Percentiles rank a stretch among this genome's conserved stretches.
phyloP scores from a whole-genome alignment of 2,797 vertebrate genomes.

The Sciurus carolinensis region DNA sequence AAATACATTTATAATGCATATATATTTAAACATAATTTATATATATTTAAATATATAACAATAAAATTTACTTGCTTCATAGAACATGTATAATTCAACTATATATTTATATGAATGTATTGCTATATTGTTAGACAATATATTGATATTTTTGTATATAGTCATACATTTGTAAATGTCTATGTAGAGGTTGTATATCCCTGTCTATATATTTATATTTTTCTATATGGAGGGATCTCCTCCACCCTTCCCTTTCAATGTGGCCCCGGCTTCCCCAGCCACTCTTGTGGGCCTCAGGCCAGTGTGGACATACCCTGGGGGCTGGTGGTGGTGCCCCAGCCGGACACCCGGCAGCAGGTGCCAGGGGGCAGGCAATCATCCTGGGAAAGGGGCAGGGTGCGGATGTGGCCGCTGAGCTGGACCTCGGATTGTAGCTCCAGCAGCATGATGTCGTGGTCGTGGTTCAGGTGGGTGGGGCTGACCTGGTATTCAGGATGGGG shows the following conservation, averaged over 20 bases:
- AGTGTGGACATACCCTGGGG: constrained; percentile 78
- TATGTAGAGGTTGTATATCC: neutral
- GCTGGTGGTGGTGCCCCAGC: constrained; percentile 90
- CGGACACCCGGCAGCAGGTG: constrained; percentile 89
- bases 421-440: constrained; percentile 84
- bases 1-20: neutral
- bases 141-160: neutral
- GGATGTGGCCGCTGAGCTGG: constrained; percentile 78
- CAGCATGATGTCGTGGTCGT: constrained; percentile 88
- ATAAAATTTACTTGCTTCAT: neutral
- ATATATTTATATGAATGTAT: neutral
- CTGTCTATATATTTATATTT: neutral
- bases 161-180: neutral
- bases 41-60: neutral
- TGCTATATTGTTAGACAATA: neutral
- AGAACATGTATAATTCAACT: neutral
- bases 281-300: neutral
- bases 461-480: constrained; percentile 79
- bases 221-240: no score
- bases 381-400: constrained; percentile 85
- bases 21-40: neutral
- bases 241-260: neutral
- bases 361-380: constrained; percentile 80
- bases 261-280: neutral
- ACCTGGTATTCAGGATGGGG: constrained; percentile 78